Conservation (phyloP, 2,113 vertebrate genomes). For the Silurus asotus region DNA sequence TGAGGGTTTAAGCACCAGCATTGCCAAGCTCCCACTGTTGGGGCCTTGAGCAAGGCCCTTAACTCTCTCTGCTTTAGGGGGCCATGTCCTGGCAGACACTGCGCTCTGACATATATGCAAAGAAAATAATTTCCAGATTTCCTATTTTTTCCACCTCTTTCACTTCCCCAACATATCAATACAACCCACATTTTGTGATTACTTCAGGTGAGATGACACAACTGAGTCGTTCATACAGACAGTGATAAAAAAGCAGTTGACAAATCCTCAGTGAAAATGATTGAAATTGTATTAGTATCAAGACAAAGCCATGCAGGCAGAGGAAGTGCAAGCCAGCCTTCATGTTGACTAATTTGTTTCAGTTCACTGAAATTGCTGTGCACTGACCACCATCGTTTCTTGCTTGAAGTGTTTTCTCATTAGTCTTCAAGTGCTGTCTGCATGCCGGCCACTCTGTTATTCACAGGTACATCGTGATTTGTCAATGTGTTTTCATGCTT, state of each 20-base stretch:
- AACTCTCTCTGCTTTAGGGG: no score
- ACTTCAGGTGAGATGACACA: background rate
- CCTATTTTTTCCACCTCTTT: no score
- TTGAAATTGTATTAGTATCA: background rate
- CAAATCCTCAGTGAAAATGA: background rate
- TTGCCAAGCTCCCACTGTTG: no score
- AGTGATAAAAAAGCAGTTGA: background rate
- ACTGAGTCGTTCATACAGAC: background rate
- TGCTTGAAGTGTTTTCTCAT: slow-evolving; percentile 4
- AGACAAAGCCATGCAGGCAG: background rate
- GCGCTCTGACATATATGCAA: no score
- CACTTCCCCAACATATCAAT: background rate
- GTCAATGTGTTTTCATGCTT: background rate
- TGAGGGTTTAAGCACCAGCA: background rate
- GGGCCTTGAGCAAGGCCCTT: no score
- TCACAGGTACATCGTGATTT: background rate
- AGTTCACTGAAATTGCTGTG: background rate
- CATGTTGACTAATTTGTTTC: background rate
- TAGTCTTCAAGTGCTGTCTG: background rate
- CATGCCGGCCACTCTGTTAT: background rate
- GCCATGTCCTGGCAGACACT: no score
- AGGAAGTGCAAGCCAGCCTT: background rate
- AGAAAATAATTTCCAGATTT: no score
- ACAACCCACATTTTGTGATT: background rate
- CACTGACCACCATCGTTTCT: background rate